Evolutionary conservation across 1,140 invertebrate genomes (phyloP).

Genomic region (Scaptomyza hsui): DNA sequence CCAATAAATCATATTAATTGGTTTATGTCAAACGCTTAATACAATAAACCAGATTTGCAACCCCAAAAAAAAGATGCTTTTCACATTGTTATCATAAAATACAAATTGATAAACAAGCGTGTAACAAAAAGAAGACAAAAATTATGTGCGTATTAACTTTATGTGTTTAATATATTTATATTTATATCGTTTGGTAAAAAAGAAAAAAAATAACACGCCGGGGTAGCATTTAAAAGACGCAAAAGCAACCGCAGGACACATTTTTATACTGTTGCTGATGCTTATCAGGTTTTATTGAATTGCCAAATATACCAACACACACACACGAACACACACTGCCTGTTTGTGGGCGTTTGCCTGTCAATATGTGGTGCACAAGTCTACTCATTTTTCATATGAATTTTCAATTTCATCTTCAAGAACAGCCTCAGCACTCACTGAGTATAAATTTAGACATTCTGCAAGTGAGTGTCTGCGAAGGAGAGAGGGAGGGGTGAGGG

Average conservation of each 20-base stretch:
- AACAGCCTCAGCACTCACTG: conserved; percentile 34
- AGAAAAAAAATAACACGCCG: conserved; percentile 3
- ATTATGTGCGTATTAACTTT: conserved; percentile 46
- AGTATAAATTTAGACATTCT: conserved; percentile 69
- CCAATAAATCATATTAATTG: conserved; percentile 78
- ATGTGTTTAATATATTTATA: conserved; percentile 14
- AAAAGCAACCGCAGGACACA: conserved; percentile 60
- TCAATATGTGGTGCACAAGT: conserved; percentile 27
- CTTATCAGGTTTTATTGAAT: conserved; percentile 72
- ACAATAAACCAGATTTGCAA: conserved; percentile 11
- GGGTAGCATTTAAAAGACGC: conserved; percentile 52
- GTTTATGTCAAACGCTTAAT: conserved; percentile 17
- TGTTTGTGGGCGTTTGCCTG: conserved; percentile 10
- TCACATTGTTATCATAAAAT: conserved; percentile 42
- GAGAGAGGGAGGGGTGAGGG: conserved; percentile 1
- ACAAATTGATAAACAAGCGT: conserved; percentile 63
- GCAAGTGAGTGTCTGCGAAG: not conserved
- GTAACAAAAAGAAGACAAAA: conserved; percentile 32
- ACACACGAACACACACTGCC: conserved; percentile 13
- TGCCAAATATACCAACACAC: conserved; percentile 42
- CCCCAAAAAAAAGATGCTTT: not conserved
- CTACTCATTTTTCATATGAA: conserved; percentile 59
- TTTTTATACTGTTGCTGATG: conserved; percentile 44
- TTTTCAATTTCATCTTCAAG: conserved; percentile 80
- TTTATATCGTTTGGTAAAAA: not conserved